Conservation (phyloP, 2,888 invertebrate genomes). For the Galerucella nymphaeae region DNA sequence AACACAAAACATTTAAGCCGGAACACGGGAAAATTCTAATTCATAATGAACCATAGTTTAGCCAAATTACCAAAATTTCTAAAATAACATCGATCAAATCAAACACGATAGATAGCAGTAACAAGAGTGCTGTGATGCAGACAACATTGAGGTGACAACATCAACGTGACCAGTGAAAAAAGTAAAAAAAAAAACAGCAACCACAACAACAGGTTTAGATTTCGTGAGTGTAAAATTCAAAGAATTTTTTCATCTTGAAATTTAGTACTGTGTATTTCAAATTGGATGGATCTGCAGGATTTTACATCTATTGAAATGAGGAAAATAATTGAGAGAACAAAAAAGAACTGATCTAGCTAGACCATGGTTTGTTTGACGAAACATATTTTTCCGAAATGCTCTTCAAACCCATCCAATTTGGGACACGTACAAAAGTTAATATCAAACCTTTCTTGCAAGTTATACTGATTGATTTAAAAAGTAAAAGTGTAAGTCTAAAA, state of each 20-base stretch:
- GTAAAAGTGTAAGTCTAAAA: constrained; percentile 17
- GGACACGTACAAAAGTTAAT: background rate
- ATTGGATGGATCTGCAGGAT: no score
- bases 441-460: background rate
- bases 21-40: background rate
- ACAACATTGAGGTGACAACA: constrained; percentile 62
- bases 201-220: constrained; percentile 40
- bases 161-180: constrained; percentile 58
- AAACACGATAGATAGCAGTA: constrained; percentile 24
- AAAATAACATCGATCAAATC: background rate
- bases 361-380: no score
- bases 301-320: no score
- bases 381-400: no score
- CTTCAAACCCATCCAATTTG: background rate
- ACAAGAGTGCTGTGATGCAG: constrained; percentile 56
- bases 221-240: constrained; percentile 32
- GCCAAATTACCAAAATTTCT: background rate
- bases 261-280: no score
- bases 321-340: no score
- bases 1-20: background rate
- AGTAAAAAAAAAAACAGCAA: constrained; percentile 33
- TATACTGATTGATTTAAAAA: constrained; percentile 4
- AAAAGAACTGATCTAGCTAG: no score
- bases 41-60: background rate
- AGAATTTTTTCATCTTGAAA: no score